phyloP scores from a whole-genome alignment of 2,888 invertebrate species.

The Brachylomia viminalis region DNA sequence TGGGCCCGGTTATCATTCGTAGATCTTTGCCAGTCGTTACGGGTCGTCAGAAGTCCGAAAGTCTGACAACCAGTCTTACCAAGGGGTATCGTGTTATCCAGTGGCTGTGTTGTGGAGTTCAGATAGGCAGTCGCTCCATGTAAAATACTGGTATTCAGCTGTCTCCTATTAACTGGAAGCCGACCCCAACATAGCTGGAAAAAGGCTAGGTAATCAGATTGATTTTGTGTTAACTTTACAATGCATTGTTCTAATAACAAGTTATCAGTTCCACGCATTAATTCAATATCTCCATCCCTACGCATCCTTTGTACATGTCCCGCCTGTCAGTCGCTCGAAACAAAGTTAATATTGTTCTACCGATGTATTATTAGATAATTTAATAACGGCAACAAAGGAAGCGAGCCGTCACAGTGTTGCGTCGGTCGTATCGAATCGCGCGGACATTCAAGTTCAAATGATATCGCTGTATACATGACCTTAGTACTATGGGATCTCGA shows the following conservation, averaged over 20 bases:
- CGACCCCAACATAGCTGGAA: no score
- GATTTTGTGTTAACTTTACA: not conserved
- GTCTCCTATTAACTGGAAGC: no score
- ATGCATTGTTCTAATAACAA: conserved; percentile 1
- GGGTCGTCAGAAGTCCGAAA: not conserved
- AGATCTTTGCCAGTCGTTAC: not conserved
- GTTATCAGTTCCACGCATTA: conserved; percentile 45
- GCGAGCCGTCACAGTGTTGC: conserved; percentile 84
- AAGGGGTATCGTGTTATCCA: not conserved
- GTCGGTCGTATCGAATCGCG: conserved; percentile 88
- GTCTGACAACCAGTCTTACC: not conserved
- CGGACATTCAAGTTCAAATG: conserved; percentile 86
- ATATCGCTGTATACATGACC: conserved; percentile 78
- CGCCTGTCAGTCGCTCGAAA: conserved; percentile 30
- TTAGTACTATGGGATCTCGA: conserved; percentile 60
- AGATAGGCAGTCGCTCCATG: not conserved
- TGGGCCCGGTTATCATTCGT: not conserved
- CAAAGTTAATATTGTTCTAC: conserved; percentile 61
- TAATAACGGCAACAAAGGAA: conserved; percentile 87
- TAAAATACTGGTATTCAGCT: not conserved
- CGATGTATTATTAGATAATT: conserved; percentile 81
- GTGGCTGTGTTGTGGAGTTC: not conserved
- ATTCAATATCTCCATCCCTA: conserved; percentile 16
- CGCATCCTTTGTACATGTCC: conserved; percentile 14
- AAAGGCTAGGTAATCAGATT: not conserved